Evolutionary conservation across 2,797 vertebrate genomes (phyloP).

Genomic region (Trichosurus vulpecula): DNA sequence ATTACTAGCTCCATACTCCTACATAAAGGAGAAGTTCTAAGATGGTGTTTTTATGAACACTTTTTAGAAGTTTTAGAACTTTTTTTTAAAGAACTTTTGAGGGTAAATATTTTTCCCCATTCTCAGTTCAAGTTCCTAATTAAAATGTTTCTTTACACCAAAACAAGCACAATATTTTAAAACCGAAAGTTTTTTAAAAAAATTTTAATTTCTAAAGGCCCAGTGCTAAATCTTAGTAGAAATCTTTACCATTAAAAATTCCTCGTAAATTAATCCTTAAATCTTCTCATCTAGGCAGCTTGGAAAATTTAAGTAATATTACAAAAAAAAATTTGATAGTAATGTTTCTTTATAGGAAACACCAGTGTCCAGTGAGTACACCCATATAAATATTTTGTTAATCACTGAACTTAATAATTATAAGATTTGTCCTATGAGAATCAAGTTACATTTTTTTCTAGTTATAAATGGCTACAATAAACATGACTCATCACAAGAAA

Average conservation of each 20-base stretch:
- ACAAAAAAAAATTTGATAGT: neutral
- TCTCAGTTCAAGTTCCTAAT: neutral
- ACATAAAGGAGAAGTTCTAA: conserved; percentile 32
- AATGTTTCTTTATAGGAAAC: conserved; percentile 1
- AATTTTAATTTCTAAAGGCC: conserved; percentile 4
- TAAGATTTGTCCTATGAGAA: neutral
- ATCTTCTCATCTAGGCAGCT: conserved; percentile 13
- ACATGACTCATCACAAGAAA: conserved; percentile 9
- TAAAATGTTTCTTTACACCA: neutral
- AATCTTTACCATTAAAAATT: conserved; percentile 34
- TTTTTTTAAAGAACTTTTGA: neutral
- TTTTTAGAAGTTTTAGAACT: neutral
- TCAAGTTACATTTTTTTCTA: neutral
- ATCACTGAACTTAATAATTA: neutral
- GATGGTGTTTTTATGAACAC: neutral
- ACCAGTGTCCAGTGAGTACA: neutral
- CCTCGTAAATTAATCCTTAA: conserved; percentile 8
- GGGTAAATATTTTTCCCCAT: neutral
- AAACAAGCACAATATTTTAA: neutral
- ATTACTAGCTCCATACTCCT: neutral
- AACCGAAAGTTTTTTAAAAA: neutral
- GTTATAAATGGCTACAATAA: conserved; percentile 15
- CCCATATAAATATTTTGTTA: neutral
- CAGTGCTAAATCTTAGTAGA: conserved; percentile 4
- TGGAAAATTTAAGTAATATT: neutral